Evolutionary conservation across 2,113 vertebrate species (phyloP), one percentile per base, ranked within the genome.

Genomic region (Hydrochoerus hydrochaeris): DNA sequence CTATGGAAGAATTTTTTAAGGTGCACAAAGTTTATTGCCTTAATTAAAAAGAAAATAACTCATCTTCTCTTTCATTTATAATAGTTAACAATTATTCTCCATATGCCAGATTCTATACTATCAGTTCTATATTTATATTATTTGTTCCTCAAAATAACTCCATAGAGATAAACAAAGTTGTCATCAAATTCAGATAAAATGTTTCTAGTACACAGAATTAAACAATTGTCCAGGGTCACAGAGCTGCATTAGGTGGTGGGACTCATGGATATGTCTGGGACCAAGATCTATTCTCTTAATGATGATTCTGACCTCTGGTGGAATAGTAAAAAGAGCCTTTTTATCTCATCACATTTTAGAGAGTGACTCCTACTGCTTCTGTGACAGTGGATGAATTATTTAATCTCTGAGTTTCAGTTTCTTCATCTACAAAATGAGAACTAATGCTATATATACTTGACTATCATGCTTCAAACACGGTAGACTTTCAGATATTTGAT

Each of bases 41-140:
- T 85, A 84, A 38, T 46, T 60, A 67, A 12, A 93, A 96, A 69
- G 38, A 91, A 92, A 91, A 83, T 35, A 44, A n/a, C 46, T 90
- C 20, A 83, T 54, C n/a, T 49, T 75, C 30, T n/a, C 20, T 62
- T 90, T 84, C 35, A 73, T 44, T 84, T 85, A 20, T 87, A 41
- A 65, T 49, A 88, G 28, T 44, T 58, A 85, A 73, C 35, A 85
- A 22, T 85, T 82, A 65, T 71, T 80, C 38, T 8, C 67, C 58
- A 14, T 24, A 38, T 24, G 17, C 30, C 19, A 62, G 41, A 9
- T 1, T 75, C 13, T 88, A 1, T 35, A 3, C 19, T 91, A 28
- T 65, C 44, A 93, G 8, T 22, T 80, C 62, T 78, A 2, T 91
- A 58, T 62, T 78, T 90, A 13, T 82, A 17, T 95, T 54, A 91